Conservation (phyloP, 2,113 vertebrate species). For the Recurvirostra avosetta region DNA sequence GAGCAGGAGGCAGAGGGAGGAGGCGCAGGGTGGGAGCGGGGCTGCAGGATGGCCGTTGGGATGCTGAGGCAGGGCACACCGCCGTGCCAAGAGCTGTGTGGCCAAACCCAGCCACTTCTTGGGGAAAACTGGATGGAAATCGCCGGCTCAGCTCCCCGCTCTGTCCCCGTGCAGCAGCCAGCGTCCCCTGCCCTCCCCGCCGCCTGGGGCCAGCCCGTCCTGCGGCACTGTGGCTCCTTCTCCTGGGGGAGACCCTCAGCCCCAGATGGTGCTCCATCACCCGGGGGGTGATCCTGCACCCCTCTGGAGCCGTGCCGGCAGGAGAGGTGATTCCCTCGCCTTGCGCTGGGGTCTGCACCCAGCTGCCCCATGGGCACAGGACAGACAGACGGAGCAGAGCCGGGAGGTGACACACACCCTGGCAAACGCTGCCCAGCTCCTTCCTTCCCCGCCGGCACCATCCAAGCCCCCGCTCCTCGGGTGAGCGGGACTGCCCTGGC, state of each 20-base stretch:
- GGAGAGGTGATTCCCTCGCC: neutral
- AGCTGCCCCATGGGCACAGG: neutral
- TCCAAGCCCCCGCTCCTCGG: neutral
- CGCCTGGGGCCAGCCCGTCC: neutral
- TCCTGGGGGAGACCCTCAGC: neutral
- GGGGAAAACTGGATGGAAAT: neutral
- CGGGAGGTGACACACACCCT: neutral
- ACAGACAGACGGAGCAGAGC: rapidly evolving
- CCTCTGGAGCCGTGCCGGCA: neutral
- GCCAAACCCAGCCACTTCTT: neutral
- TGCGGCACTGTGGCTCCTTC: neutral
- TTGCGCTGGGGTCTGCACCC: no score
- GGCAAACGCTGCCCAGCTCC: neutral
- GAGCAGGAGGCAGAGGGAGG: neutral
- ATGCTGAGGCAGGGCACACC: neutral
- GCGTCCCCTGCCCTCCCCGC: neutral
- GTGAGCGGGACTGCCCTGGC: neutral
- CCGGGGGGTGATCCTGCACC: rapidly evolving
- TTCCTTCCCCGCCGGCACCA: neutral
- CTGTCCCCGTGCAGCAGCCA: neutral
- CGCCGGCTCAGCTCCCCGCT: neutral
- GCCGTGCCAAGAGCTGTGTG: neutral
- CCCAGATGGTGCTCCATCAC: neutral
- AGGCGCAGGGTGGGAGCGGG: neutral
- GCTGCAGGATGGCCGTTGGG: neutral